Percentiles rank a stretch among this genome's conserved stretches.
Evolutionary conservation across 2,888 invertebrate genomes (phyloP).

Genomic region (Tyria jacobaeae): DNA sequence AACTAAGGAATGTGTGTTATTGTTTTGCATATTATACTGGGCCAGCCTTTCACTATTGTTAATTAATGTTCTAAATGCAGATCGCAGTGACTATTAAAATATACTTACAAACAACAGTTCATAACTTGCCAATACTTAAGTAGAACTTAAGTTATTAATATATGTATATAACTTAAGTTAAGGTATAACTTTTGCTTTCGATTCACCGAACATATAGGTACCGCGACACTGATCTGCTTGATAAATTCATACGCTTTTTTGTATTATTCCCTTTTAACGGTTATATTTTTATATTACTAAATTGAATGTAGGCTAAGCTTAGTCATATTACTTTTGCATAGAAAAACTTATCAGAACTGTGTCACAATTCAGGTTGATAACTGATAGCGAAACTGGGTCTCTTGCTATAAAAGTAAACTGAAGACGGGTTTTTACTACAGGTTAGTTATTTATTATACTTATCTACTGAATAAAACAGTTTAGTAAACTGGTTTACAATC

Average conservation of each 20-base stretch:
- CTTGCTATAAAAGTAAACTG: constrained; percentile 7
- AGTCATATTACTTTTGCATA: background rate
- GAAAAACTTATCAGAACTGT: constrained; percentile 13
- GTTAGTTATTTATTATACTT: constrained; percentile 1
- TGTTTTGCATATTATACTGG: constrained; percentile 14
- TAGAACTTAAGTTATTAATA: no score
- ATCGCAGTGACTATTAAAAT: constrained; percentile 1
- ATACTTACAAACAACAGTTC: background rate
- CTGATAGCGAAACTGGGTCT: constrained; percentile 47
- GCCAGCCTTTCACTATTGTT: constrained; percentile 20
- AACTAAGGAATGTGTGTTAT: constrained; percentile 8
- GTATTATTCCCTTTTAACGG: background rate
- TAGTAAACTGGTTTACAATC: background rate
- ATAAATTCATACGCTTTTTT: no score
- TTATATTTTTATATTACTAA: background rate
- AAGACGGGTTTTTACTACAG: constrained; percentile 1
- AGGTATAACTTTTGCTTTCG: no score
- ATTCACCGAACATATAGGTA: no score
- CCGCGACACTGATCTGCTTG: no score
- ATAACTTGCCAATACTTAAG: background rate
- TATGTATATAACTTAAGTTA: no score
- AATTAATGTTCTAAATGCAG: constrained; percentile 9
- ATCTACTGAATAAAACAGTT: background rate
- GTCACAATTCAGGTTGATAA: constrained; percentile 33
- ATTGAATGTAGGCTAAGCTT: background rate